phyloP scores from a whole-genome alignment of 2,113 vertebrate genomes.

The Urocynchramus pylzowi region DNA sequence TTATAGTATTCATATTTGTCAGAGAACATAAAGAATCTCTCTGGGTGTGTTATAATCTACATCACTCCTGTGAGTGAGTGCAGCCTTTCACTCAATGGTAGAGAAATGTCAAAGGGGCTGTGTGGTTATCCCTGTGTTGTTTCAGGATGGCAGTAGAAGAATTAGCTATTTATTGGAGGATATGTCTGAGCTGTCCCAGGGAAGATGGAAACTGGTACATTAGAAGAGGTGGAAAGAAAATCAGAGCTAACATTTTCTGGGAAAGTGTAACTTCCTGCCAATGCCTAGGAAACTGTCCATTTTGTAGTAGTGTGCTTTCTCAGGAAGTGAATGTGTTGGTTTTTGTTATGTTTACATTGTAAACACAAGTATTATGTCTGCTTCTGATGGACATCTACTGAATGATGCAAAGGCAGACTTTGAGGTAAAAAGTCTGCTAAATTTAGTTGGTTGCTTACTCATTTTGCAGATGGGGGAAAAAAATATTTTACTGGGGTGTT shows the following conservation, averaged over 20 bases:
- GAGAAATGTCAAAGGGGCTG: background rate
- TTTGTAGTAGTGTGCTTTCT: background rate
- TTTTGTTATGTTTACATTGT: background rate
- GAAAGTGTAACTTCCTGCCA: background rate
- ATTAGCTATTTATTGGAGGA: background rate
- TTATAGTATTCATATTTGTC: background rate
- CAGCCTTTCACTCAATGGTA: background rate
- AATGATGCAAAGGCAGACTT: background rate
- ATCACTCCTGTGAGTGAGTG: background rate
- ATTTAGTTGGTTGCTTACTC: background rate
- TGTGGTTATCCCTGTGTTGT: fast-evolving
- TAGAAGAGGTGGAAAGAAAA: background rate
- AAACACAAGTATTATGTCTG: background rate
- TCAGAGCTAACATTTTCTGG: background rate
- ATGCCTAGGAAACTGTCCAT: background rate
- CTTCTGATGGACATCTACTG: background rate
- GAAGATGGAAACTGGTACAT: background rate
- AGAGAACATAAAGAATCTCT: background rate
- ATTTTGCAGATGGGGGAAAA: background rate
- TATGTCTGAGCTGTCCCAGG: background rate
- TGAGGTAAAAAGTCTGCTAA: background rate
- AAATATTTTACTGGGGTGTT: background rate
- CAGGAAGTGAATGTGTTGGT: background rate
- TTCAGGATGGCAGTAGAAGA: background rate
- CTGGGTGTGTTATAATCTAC: background rate